Percentiles rank a stretch among this genome's conserved stretches.
phyloP scores from a whole-genome alignment of 2,797 vertebrate genomes.

The Lateolabrax maculatus region DNA sequence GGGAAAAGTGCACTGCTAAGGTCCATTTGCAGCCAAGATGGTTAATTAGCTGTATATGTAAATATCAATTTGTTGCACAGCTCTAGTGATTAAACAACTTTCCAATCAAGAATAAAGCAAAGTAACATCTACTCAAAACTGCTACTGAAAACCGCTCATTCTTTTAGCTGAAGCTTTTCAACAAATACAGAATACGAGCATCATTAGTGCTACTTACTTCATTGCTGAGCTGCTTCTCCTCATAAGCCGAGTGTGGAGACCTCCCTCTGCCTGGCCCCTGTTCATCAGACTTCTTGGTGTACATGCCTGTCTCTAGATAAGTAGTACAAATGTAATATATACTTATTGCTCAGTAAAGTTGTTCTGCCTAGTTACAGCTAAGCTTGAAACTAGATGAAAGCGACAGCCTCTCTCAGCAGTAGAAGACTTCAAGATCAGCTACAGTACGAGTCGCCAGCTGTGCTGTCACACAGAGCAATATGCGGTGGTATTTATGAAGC shows the following conservation, averaged over 20 bases:
- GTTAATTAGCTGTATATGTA: no score
- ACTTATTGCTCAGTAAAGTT: background rate
- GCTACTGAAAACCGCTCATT: background rate
- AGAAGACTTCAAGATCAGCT: background rate
- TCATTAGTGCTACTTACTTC: constrained; percentile 30
- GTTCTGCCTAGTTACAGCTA: background rate
- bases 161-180: background rate
- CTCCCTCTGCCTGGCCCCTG: constrained; percentile 3
- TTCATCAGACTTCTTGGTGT: constrained; percentile 21
- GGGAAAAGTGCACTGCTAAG: no score
- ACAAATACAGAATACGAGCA: background rate
- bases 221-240: constrained; percentile 41
- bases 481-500: constrained; percentile 55
- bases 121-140: background rate
- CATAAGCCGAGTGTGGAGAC: constrained; percentile 5
- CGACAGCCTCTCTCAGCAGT: background rate
- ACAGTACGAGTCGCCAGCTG: background rate
- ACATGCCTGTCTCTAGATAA: constrained; percentile 32
- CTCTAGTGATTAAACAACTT: background rate
- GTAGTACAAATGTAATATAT: background rate
- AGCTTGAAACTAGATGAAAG: background rate
- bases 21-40: no score
- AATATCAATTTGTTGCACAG: no score
- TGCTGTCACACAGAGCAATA: constrained; percentile 3
- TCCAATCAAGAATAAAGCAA: background rate